Percentiles rank a stretch among this genome's conserved stretches.
Evolutionary conservation across 2,113 vertebrate genomes (phyloP).

Genomic region (Felis chaus): DNA sequence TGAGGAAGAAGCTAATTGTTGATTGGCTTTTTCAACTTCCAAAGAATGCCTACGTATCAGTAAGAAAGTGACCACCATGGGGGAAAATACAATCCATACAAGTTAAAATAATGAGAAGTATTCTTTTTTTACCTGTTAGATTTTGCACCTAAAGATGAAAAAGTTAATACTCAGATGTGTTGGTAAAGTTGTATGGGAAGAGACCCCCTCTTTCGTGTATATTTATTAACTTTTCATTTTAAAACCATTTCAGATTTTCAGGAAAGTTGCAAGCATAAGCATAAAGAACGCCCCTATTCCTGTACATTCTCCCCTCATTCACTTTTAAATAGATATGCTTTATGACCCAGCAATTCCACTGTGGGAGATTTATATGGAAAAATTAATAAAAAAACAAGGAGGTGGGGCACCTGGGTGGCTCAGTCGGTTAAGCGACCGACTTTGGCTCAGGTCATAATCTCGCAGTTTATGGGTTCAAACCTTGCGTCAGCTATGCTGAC

Average conservation of each 20-base stretch:
- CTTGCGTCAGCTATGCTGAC: too few relatives aligned
- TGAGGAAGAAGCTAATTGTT: background rate
- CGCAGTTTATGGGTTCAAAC: too few relatives aligned
- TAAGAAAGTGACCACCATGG: background rate
- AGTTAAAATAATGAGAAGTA: background rate
- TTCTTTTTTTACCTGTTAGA: background rate
- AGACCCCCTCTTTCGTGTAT: background rate
- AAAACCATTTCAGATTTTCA: background rate
- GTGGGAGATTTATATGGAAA: background rate
- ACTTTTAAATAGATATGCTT: background rate
- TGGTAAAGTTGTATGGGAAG: background rate
- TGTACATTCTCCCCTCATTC: background rate
- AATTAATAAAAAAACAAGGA: slow-evolving; percentile 11
- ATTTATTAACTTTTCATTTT: slow-evolving; percentile 17
- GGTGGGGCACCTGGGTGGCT: too few relatives aligned
- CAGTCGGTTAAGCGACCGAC: too few relatives aligned
- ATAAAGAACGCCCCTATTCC: background rate
- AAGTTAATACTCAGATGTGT: background rate
- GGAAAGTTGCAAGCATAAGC: background rate
- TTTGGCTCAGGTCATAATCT: too few relatives aligned
- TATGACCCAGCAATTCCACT: background rate
- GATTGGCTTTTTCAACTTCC: background rate
- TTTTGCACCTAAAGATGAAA: background rate
- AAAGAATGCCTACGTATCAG: background rate
- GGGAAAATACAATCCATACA: background rate